Base-by-base conservation (phyloP, 2,888 invertebrate genomes). In the Agrotis puta region DNA sequence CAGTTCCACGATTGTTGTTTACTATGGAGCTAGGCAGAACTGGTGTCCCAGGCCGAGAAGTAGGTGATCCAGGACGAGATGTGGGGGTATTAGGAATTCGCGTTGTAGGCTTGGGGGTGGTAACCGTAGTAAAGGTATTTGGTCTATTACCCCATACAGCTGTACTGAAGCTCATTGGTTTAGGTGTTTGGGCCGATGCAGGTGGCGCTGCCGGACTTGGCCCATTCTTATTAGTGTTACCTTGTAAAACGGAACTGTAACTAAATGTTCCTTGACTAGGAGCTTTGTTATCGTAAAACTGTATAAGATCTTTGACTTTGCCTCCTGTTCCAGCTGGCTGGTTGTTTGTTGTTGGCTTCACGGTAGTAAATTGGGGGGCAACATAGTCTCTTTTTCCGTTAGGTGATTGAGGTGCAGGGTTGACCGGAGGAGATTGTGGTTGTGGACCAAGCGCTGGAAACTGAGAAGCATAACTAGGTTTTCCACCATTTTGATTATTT, bases 21-120 rank as follows among this genome's bases (percentile, higher is more conserved):
- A 97, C 95, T 50, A 96, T 88, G 27, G 96, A 92, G 83, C 96
- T 97, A 50, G 95, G 96, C 50, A 94, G 85, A 50, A 91, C 89
- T 43, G 92, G 92, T 27, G 84, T 87, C 33, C 81, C 82, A 51
- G 92, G 89, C 45, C 87, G 87, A 51, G 86, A 68, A 9, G 78
- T 71, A 11, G 88, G 77, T 39, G 82, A 72, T 64, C 79, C 87
- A 18, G 85, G 85, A n/a, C 87, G 87, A 59, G 86, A 66, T 16
- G 81, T 73, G 2, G 88, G 76, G 33, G 82, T 71, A 65, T 78
- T 87, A n/a, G 86, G 85, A 22, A 79, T 57, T 67, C 79, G 75
- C 20, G 86, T 85, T 45, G 88, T 69, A 22, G 90, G 91, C 70
- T 88, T 90, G 3, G 85, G 73, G 16, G 88, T 90, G 24, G 86